Evolutionary conservation across 2,797 vertebrate genomes (phyloP).

Genomic region (Intellagama lesueurii): DNA sequence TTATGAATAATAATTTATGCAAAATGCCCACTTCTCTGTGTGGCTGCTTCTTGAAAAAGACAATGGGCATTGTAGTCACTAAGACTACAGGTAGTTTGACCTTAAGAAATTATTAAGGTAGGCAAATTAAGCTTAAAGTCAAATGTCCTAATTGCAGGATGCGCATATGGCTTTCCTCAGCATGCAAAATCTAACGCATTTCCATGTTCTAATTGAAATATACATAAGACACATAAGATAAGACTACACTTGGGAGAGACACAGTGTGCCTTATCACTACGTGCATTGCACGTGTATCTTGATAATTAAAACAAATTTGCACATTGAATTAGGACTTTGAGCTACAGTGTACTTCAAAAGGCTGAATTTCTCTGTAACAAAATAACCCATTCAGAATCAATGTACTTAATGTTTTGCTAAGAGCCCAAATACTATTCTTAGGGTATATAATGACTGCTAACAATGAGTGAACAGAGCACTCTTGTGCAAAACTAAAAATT

Average conservation of each 20-base stretch:
- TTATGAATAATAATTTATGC: too few relatives aligned
- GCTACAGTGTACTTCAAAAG: not conserved
- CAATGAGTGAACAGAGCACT: not conserved
- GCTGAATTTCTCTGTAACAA: conserved; percentile 5
- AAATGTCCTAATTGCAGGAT: too few relatives aligned
- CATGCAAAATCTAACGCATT: not conserved
- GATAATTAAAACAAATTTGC: conserved; percentile 13
- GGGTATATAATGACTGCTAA: not conserved
- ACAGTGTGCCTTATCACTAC: not conserved
- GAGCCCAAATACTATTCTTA: not conserved
- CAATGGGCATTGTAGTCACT: too few relatives aligned
- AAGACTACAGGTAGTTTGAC: too few relatives aligned
- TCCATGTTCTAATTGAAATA: not conserved
- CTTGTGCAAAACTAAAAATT: not conserved
- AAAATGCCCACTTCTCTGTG: too few relatives aligned
- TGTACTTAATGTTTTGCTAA: not conserved
- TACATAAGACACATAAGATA: not conserved
- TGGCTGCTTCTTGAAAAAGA: too few relatives aligned
- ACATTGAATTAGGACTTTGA: conserved; percentile 19
- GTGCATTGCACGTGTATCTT: not conserved
- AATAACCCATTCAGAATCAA: not conserved
- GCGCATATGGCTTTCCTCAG: not conserved
- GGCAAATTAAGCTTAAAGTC: too few relatives aligned
- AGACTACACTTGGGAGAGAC: not conserved
- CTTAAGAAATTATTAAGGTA: too few relatives aligned